These are phyloP conservation scores for Tetraodon nigroviridis DNA, from an alignment of 2,113 vertebrate genomes.

Conservation along the genomic window DNA sequence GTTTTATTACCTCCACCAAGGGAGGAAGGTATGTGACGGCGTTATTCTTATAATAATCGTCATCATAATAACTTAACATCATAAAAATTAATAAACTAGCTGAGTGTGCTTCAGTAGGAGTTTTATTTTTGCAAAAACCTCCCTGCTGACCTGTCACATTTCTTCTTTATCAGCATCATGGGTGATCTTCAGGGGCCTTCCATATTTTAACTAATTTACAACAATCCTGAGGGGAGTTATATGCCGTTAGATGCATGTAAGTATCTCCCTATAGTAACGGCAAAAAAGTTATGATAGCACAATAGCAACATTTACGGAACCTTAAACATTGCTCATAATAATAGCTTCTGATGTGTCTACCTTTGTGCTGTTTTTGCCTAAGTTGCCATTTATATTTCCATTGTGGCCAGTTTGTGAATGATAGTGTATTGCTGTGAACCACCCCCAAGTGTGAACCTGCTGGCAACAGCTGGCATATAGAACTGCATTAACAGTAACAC, in stretches of 20 bases:
- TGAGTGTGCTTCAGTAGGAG: constrained; percentile 37
- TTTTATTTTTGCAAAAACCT: constrained; percentile 61
- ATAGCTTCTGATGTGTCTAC: too few relatives aligned
- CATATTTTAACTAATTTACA: constrained; percentile 23
- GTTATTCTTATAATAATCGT: too few relatives aligned
- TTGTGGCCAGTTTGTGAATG: constrained; percentile 32
- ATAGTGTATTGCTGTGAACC: constrained; percentile 34
- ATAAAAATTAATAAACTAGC: too few relatives aligned
- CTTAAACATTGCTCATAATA: too few relatives aligned
- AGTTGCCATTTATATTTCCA: constrained; percentile 9
- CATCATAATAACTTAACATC: too few relatives aligned
- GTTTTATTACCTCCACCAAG: background rate
- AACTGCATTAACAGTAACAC: constrained; percentile 60
- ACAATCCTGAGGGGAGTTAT: background rate
- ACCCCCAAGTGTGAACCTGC: constrained; percentile 48
- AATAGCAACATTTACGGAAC: too few relatives aligned
- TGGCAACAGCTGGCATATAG: constrained; percentile 60
- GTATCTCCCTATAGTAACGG: constrained; percentile 1
- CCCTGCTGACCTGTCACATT: constrained; percentile 33
- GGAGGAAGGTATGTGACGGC: too few relatives aligned
- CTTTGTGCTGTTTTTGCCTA: constrained; percentile 14
- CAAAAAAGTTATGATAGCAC: constrained; percentile 1
- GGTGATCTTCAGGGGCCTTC: constrained; percentile 19
- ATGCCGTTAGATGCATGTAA: constrained; percentile 1
- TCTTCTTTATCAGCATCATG: constrained; percentile 30